phyloP scores from a whole-genome alignment of 2,797 vertebrate genomes.

The Anas georgica region DNA sequence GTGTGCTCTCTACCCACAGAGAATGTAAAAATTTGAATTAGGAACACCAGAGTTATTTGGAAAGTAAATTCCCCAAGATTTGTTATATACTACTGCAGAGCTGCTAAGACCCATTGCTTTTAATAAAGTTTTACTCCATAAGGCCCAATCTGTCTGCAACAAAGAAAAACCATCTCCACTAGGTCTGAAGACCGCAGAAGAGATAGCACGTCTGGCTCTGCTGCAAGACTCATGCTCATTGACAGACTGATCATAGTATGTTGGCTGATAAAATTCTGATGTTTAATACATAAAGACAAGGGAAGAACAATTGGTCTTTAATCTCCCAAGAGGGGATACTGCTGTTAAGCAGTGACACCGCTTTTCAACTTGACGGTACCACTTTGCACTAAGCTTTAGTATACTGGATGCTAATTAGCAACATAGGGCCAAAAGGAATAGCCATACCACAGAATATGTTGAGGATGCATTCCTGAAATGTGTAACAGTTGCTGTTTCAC shows the following conservation, averaged over 20 bases:
- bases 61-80: conserved; percentile 57
- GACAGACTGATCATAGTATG: background rate
- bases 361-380: background rate
- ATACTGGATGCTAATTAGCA: background rate
- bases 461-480: background rate
- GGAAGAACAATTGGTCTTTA: background rate
- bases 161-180: background rate
- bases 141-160: background rate
- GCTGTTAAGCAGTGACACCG: background rate
- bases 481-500: background rate
- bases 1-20: conserved; percentile 40
- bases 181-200: background rate
- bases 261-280: background rate
- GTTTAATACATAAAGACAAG: background rate
- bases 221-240: background rate
- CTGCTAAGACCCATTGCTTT: conserved; percentile 54
- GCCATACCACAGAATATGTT: background rate
- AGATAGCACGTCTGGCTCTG: background rate
- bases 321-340: background rate
- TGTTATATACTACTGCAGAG: background rate
- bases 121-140: conserved; percentile 52
- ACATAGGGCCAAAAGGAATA: background rate
- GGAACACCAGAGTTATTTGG: conserved; percentile 45
- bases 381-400: background rate
- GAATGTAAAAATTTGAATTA: conserved; percentile 66